Evolutionary conservation across 1,140 invertebrate genomes (phyloP).

Genomic region (Procambarus virginalis): DNA sequence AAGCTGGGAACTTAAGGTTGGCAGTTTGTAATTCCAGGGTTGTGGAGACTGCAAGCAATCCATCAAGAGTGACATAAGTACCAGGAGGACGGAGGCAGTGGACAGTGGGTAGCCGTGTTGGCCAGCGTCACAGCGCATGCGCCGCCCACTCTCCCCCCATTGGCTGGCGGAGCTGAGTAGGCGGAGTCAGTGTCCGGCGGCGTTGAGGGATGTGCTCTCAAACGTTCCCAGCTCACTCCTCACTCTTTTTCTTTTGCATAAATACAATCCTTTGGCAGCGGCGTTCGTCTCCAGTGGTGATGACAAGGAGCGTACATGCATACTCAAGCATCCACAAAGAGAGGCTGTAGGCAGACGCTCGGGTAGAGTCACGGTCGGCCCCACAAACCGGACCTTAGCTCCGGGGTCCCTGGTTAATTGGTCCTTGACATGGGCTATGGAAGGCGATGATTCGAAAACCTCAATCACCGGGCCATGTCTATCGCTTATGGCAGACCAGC

Average conservation of each 20-base stretch:
- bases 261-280: constrained; percentile 48
- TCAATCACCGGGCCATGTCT: neutral
- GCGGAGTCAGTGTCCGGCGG: constrained; percentile 12
- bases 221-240: constrained; percentile 46
- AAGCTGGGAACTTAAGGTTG: neutral
- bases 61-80: constrained; percentile 23
- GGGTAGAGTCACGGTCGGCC: neutral
- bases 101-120: constrained; percentile 15
- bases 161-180: constrained; percentile 1
- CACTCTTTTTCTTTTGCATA: constrained; percentile 59
- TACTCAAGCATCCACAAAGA: constrained; percentile 40
- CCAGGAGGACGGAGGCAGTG: neutral
- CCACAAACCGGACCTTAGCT: neutral
- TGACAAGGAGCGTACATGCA: constrained; percentile 50
- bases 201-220: constrained; percentile 43
- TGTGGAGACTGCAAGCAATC: constrained; percentile 17
- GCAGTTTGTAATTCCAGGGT: neutral
- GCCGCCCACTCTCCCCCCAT: neutral
- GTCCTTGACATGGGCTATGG: constrained; percentile 16
- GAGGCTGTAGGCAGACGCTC: neutral
- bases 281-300: constrained; percentile 51
- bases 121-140: neutral
- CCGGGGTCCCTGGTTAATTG: constrained; percentile 1
- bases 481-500: neutral
- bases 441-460: constrained; percentile 7